These are phyloP conservation scores for Drosophila bocqueti DNA, from an alignment of 1,140 invertebrate species.

Conservation along the genomic window DNA sequence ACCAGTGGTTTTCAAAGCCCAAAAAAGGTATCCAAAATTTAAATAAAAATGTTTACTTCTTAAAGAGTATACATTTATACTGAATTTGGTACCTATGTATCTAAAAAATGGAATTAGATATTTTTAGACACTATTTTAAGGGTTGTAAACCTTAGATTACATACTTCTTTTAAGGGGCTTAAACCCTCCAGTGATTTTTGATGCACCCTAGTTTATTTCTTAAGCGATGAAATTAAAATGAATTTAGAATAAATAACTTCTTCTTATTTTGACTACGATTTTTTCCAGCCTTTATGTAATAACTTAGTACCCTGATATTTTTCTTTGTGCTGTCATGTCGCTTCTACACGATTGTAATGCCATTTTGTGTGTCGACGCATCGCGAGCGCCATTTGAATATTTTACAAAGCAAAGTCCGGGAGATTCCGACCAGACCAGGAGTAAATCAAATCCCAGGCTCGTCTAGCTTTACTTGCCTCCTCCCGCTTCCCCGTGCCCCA, in stretches of 20 bases:
- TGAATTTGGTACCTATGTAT: no score
- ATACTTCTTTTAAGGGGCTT: no score
- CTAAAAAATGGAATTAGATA: no score
- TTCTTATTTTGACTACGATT: neutral
- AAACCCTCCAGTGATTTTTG: no score
- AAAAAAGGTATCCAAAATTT: no score
- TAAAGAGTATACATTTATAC: no score
- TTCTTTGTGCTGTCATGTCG: constrained; percentile 25
- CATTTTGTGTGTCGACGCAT: constrained; percentile 76
- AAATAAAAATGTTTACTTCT: no score
- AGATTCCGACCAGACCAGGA: constrained; percentile 37
- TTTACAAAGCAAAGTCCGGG: constrained; percentile 61
- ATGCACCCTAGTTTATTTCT: no score
- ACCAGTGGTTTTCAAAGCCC: no score
- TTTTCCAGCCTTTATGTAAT: neutral
- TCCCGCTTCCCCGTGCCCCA: neutral
- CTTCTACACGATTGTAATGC: constrained; percentile 74
- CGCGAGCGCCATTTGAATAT: constrained; percentile 72
- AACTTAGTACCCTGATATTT: neutral
- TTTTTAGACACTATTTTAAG: no score
- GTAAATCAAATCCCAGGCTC: constrained; percentile 52
- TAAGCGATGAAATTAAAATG: no score
- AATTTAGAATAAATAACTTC: neutral
- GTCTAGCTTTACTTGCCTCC: constrained; percentile 53
- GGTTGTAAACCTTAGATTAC: no score